Conservation (phyloP, 2,113 vertebrate species). For the Oryzias javanicus region DNA sequence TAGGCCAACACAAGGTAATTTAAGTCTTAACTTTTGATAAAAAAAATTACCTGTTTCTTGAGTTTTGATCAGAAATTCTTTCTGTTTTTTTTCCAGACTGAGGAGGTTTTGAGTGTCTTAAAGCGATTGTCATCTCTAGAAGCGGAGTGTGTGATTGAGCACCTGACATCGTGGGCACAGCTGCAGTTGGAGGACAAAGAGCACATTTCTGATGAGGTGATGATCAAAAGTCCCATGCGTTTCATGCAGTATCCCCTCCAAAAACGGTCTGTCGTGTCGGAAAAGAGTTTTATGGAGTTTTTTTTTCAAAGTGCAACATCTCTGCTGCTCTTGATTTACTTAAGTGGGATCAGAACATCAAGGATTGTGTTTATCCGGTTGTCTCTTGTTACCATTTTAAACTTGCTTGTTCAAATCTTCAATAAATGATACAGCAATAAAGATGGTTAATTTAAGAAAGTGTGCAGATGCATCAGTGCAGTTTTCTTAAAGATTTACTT, state of each 20-base stretch:
- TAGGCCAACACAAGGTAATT: slow-evolving; percentile 81
- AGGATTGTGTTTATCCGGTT: too few species aligned
- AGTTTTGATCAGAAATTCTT: neutral
- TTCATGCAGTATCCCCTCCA: neutral
- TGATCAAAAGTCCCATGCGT: neutral
- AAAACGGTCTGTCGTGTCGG: too few species aligned
- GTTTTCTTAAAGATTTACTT: too few species aligned
- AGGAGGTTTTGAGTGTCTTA: slow-evolving; percentile 79
- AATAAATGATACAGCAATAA: too few species aligned
- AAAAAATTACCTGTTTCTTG: neutral
- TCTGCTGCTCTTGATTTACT: too few species aligned
- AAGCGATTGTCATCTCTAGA: slow-evolving; percentile 79
- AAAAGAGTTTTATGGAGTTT: too few species aligned
- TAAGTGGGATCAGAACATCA: too few species aligned
- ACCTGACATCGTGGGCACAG: slow-evolving; percentile 82
- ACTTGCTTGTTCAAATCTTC: too few species aligned
- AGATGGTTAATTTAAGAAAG: too few species aligned
- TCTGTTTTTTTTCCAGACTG: slow-evolving; percentile 69
- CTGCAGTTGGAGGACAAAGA: slow-evolving; percentile 80
- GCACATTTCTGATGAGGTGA: slow-evolving; percentile 76
- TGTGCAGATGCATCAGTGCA: too few species aligned
- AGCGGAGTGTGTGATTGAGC: slow-evolving; percentile 81
- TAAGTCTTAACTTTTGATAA: neutral
- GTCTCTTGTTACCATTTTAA: too few species aligned
- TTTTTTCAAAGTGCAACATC: too few species aligned